phyloP scores from a whole-genome alignment of 2,888 invertebrate genomes.

The Napeogenes inachia region DNA sequence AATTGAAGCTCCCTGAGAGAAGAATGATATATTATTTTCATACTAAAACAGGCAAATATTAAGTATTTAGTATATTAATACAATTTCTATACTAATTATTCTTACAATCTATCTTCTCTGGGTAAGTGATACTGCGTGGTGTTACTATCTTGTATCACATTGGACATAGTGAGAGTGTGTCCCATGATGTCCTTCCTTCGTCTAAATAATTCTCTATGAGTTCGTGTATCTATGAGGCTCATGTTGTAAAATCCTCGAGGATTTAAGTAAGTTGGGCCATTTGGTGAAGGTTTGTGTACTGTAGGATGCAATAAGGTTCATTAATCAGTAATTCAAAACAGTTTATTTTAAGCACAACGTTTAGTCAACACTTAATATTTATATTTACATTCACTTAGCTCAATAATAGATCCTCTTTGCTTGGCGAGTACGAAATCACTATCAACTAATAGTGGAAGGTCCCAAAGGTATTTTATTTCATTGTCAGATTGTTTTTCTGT shows the following conservation, averaged over 20 bases:
- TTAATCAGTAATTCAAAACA: not conserved
- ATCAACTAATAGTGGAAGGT: slow-evolving; percentile 42
- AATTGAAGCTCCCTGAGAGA: slow-evolving; percentile 46
- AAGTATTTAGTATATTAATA: no score
- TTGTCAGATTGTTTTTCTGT: slow-evolving; percentile 14
- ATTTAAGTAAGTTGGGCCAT: slow-evolving; percentile 37
- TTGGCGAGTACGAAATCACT: slow-evolving; percentile 56
- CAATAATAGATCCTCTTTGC: slow-evolving; percentile 29
- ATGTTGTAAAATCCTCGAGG: slow-evolving; percentile 50
- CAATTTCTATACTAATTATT: not conserved
- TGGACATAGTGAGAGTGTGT: slow-evolving; percentile 54
- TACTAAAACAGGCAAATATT: no score
- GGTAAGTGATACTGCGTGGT: slow-evolving; percentile 47
- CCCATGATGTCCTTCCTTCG: slow-evolving; percentile 54
- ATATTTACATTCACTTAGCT: slow-evolving; percentile 50
- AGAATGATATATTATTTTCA: slow-evolving; percentile 2
- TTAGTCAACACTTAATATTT: not conserved
- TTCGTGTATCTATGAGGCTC: slow-evolving; percentile 42
- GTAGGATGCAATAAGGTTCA: slow-evolving; percentile 11
- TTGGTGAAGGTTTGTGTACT: slow-evolving; percentile 53
- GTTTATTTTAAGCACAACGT: not conserved
- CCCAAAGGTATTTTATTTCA: slow-evolving; percentile 29
- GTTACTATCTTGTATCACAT: slow-evolving; percentile 61
- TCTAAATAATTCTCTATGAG: slow-evolving; percentile 45
- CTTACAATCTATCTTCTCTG: slow-evolving; percentile 55